Evolutionary conservation across 2,113 vertebrate species (phyloP).

Genomic region (Cheirogaleus medius): DNA sequence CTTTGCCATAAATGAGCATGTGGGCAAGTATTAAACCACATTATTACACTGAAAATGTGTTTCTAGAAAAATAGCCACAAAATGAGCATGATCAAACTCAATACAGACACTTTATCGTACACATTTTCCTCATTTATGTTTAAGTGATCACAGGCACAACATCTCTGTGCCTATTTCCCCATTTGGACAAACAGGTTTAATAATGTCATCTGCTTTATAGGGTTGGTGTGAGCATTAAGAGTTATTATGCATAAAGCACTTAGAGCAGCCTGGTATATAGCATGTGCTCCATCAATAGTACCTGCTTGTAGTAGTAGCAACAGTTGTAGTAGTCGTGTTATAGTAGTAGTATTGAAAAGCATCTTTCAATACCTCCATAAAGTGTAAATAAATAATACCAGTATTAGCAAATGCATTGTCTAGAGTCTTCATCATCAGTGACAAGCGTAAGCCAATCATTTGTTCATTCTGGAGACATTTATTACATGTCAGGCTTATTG

Average conservation of each 20-base stretch:
- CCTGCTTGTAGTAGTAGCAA: neutral
- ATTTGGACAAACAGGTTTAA: neutral
- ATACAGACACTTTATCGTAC: neutral
- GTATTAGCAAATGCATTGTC: neutral
- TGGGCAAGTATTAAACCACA: neutral
- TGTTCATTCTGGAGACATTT: neutral
- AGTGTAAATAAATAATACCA: neutral
- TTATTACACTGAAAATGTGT: neutral
- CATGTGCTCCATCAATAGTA: neutral
- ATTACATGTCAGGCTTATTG: neutral
- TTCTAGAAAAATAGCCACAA: neutral
- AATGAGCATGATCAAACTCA: neutral
- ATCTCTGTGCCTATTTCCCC: neutral
- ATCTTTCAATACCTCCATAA: too few species aligned
- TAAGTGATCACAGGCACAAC: neutral
- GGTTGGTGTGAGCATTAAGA: neutral
- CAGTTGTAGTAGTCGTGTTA: rapidly evolving
- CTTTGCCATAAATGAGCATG: neutral
- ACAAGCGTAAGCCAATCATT: neutral
- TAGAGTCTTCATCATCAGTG: neutral
- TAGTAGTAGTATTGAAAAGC: neutral
- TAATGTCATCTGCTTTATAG: neutral
- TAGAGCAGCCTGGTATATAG: neutral
- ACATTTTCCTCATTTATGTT: neutral
- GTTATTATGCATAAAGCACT: neutral